Evolutionary conservation across 2,113 vertebrate species (phyloP).

Genomic region (Tretioscincus oriximinensis): DNA sequence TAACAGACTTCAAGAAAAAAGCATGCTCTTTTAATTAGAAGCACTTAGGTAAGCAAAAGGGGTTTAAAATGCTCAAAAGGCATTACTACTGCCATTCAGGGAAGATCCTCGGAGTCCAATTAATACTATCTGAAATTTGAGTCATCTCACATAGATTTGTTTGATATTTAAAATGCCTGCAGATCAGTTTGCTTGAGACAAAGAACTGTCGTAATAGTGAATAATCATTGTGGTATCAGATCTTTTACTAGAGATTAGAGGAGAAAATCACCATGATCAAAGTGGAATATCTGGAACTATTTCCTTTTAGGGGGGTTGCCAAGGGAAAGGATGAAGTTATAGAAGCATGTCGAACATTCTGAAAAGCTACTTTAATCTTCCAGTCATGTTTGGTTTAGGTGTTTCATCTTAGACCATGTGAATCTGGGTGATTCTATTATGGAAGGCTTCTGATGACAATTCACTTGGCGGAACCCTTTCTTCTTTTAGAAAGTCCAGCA

Average conservation of each 20-base stretch:
- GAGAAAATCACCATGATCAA: background rate
- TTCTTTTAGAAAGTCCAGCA: too few relatives aligned
- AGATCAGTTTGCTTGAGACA: background rate
- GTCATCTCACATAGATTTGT: constrained; percentile 18
- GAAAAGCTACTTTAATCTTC: too few relatives aligned
- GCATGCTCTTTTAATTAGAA: constrained; percentile 20
- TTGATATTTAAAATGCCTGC: constrained; percentile 6
- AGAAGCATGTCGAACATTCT: background rate
- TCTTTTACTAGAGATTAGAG: background rate
- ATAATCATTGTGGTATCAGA: background rate
- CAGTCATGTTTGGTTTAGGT: too few relatives aligned
- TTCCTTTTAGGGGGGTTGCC: background rate
- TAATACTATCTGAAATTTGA: background rate
- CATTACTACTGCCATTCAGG: constrained; percentile 14
- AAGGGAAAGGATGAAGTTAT: background rate
- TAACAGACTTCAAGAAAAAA: constrained; percentile 5
- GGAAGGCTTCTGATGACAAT: too few relatives aligned
- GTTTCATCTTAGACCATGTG: too few relatives aligned
- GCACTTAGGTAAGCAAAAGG: background rate
- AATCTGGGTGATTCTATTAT: too few relatives aligned
- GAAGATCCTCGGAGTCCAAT: background rate
- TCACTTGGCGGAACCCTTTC: too few relatives aligned
- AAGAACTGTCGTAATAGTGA: background rate
- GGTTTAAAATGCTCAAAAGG: background rate
- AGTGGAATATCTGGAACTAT: background rate